phyloP scores from a whole-genome alignment of 1,140 invertebrate genomes.

The Aphaenogaster ashmeadi region DNA sequence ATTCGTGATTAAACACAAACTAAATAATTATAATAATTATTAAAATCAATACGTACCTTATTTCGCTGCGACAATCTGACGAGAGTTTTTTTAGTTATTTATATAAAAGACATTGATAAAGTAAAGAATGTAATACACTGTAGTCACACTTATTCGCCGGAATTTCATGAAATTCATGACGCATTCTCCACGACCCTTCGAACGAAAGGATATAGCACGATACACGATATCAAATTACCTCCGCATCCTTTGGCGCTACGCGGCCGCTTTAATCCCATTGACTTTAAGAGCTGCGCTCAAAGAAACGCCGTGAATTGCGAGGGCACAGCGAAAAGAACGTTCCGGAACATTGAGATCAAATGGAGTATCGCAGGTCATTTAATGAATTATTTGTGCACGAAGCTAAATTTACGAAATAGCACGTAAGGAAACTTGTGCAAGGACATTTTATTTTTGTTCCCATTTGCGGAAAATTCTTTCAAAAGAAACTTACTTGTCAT shows the following conservation, averaged over 20 bases:
- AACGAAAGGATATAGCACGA: constrained; percentile 49
- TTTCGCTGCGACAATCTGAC: background rate
- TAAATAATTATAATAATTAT: background rate
- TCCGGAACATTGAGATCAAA: constrained; percentile 63
- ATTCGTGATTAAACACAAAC: background rate
- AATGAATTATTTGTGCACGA: constrained; percentile 72
- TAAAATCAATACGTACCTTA: constrained; percentile 16
- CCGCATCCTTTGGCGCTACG: constrained; percentile 68
- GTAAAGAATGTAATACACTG: background rate
- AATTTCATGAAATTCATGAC: constrained; percentile 63
- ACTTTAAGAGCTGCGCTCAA: constrained; percentile 68
- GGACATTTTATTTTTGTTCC: constrained; percentile 46
- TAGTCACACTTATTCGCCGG: constrained; percentile 7
- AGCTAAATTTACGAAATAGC: constrained; percentile 57
- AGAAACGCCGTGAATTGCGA: constrained; percentile 63
- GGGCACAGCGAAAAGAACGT: constrained; percentile 58
- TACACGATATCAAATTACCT: constrained; percentile 72
- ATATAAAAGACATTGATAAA: background rate
- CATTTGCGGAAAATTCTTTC: constrained; percentile 25
- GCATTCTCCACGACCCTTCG: constrained; percentile 24
- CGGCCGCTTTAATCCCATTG: constrained; percentile 73
- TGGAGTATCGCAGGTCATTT: constrained; percentile 56
- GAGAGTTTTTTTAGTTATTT: background rate
- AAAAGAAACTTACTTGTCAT: constrained; percentile 13
- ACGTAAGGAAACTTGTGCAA: background rate